These are phyloP conservation scores for Lutra lutra DNA, from an alignment of 2,797 vertebrate species.

Conservation along the genomic window DNA sequence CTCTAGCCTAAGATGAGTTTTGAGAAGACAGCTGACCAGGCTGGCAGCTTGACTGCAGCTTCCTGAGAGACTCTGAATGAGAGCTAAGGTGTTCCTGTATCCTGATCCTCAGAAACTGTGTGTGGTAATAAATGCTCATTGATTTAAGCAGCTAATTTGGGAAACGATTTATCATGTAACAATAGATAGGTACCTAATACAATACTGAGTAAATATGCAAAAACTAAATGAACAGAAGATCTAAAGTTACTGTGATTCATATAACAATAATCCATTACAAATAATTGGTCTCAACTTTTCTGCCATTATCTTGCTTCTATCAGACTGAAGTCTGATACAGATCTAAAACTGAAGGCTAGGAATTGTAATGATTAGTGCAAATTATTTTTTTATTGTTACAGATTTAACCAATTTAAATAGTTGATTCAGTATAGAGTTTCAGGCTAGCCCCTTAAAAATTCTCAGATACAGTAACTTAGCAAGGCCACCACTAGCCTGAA, in stretches of 20 bases:
- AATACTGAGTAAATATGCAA: background rate
- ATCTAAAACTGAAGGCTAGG: background rate
- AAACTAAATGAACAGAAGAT: background rate
- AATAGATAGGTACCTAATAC: background rate
- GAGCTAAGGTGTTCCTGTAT: background rate
- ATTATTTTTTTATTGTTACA: background rate
- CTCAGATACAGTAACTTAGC: background rate
- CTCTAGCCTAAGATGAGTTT: background rate
- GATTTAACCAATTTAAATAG: background rate
- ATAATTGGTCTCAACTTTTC: background rate
- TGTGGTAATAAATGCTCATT: background rate
- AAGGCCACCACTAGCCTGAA: background rate
- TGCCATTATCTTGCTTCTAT: background rate
- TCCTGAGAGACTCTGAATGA: background rate
- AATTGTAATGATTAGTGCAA: background rate
- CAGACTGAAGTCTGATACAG: background rate
- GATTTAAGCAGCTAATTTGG: background rate
- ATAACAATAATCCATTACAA: background rate
- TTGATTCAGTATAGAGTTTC: background rate
- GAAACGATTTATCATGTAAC: background rate
- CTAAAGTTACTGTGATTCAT: background rate
- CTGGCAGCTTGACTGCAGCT: background rate
- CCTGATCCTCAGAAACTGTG: background rate
- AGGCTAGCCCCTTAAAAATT: background rate
- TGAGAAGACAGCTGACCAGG: background rate